A percentile compares a stretch with the other conserved stretches of the same genome.
These are phyloP conservation scores for Dryococelus australis DNA, from an alignment of 2,888 invertebrate genomes.

Conservation along the genomic window DNA sequence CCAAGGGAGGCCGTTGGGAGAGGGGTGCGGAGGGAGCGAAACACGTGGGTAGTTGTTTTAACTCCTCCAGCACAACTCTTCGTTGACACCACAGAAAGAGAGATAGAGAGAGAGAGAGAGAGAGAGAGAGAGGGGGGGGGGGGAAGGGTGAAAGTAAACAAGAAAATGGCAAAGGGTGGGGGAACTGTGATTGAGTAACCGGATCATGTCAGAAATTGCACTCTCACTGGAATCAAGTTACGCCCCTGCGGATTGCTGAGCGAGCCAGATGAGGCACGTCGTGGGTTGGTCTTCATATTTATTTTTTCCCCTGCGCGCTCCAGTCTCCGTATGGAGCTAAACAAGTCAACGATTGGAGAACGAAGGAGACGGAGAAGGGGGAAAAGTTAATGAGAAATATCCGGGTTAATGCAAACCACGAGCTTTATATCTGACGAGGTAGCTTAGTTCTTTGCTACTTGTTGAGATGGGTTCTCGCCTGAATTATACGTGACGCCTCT, in stretches of 20 bases:
- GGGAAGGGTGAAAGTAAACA: neutral
- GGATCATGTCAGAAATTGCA: neutral
- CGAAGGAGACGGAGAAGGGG: neutral
- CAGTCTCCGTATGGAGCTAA: neutral
- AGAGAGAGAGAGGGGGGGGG: neutral
- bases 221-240: slow-evolving; percentile 5
- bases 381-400: neutral
- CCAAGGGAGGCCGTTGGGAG: no score
- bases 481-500: no score
- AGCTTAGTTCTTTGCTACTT: no score
- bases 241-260: neutral
- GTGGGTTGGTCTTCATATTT: neutral
- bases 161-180: neutral
- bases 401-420: neutral
- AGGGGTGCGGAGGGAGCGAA: neutral
- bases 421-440: no score
- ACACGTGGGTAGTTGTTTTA: neutral
- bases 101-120: neutral
- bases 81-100: neutral
- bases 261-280: neutral
- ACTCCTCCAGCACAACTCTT: neutral
- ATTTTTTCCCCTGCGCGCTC: neutral
- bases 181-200: neutral
- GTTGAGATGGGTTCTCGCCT: no score
- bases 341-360: neutral